Evolutionary conservation across 2,797 vertebrate species (phyloP), one percentile per base, ranked within the genome.

Genomic region (Erpetoichthys calabaricus): DNA sequence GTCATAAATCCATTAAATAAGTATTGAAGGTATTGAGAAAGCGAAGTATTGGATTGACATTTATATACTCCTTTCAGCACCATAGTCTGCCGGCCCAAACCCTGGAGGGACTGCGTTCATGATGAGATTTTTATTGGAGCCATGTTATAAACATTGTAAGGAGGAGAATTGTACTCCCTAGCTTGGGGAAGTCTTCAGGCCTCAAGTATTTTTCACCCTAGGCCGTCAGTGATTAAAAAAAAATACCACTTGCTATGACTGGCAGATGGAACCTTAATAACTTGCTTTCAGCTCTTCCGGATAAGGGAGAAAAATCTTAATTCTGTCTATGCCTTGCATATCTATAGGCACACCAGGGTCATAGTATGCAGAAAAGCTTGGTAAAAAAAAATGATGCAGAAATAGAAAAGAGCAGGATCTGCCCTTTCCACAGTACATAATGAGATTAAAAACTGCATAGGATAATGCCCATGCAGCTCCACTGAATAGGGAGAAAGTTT

Each of bases 91-190:
- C 9, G 42, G 7, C 49, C 44, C 9, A 44, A 45, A 47, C 50
- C 43, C 57, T 52, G n/a, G 44, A 58, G 57, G 57, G 57, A 51
- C 45, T 42, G 42, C 45, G 44, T 52, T 58, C 57, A 58, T 41
- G 49, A 58, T 52, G 49, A 58, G 57, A 42, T 3, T 44, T 58
- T 58, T 58, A 52, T 52, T 58, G 49, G 57, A 58, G 44, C 43
- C 43, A 44, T 49, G 56, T 58, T 44, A 52, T 58, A 58, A 58
- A 58, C 49, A 51, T 51, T 58, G 47, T 41, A 7, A n/a, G 44
- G 45, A 43, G 42, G 49, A 44, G 50, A 58, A 52, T 51, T 44
- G 47, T 51, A 8, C 46, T 47, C 10, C 46, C 46, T 8, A 8
- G 6, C 7, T 8, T 4, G n/a, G 7, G 7, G 47, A 49, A 49